Evolutionary conservation across 1,140 invertebrate species (phyloP).

Genomic region (Phenacoccus solenopsis): DNA sequence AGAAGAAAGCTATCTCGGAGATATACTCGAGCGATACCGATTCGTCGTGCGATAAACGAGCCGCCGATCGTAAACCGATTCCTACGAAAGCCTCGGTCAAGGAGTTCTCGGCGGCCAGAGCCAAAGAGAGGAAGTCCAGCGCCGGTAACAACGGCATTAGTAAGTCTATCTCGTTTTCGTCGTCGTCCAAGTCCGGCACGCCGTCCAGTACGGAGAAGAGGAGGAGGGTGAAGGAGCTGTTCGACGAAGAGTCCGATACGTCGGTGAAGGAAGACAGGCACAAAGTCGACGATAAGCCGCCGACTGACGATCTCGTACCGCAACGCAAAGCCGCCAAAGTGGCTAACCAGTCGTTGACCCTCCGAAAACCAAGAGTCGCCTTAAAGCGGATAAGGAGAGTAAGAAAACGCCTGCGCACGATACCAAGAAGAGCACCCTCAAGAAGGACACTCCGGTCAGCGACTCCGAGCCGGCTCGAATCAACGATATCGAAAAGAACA

Average conservation of each 20-base stretch:
- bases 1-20: slow-evolving; percentile 30
- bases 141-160: slow-evolving; percentile 18
- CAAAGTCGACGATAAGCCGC: slow-evolving; percentile 43
- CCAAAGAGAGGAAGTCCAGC: slow-evolving; percentile 21
- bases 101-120: slow-evolving; percentile 46
- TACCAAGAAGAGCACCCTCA: not conserved
- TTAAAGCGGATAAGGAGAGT: not conserved
- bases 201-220: slow-evolving; percentile 24
- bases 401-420: not conserved
- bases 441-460: not conserved
- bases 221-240: slow-evolving; percentile 32
- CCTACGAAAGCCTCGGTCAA: slow-evolving; percentile 73
- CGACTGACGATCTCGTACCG: slow-evolving; percentile 71
- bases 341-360: slow-evolving; percentile 34
- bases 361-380: not conserved
- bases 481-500: no score
- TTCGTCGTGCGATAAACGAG: slow-evolving; percentile 31
- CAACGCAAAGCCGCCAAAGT: slow-evolving; percentile 82
- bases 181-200: slow-evolving; percentile 29
- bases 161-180: not conserved
- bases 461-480: no score
- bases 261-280: slow-evolving; percentile 40
- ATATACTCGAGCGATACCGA: slow-evolving; percentile 62
- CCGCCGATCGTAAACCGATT: slow-evolving; percentile 38
- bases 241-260: slow-evolving; percentile 35